Percentiles rank a stretch among this genome's conserved stretches.
Conservation (phyloP, 1,140 invertebrate genomes). For the Drosophila insularis region DNA sequence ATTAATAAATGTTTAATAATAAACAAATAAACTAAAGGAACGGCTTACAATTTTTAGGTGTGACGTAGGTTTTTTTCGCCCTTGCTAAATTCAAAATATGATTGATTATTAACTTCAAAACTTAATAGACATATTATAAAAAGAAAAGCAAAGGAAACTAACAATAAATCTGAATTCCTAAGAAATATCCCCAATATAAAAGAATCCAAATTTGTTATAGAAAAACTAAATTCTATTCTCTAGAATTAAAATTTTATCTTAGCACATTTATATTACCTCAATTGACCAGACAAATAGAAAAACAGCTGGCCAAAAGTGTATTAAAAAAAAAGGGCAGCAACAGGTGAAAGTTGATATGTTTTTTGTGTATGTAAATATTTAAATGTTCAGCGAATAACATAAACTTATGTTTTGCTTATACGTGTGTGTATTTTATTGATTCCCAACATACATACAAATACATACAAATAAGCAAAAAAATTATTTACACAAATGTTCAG, state of each 20-base stretch:
- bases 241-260: too few species aligned
- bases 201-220: too few species aligned
- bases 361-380: background rate
- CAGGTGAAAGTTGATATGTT: slow-evolving; percentile 5
- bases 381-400: slow-evolving; percentile 15
- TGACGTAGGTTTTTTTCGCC: too few species aligned
- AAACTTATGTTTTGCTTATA: slow-evolving; percentile 20
- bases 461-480: background rate
- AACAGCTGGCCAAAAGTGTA: background rate
- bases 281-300: too few species aligned
- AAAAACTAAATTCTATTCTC: too few species aligned
- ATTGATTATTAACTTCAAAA: too few species aligned
- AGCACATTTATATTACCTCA: too few species aligned
- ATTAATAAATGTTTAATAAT: slow-evolving; percentile 14
- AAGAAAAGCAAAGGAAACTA: too few species aligned
- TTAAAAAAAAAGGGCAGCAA: background rate
- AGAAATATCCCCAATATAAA: too few species aligned
- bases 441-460: background rate
- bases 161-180: background rate
- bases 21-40: background rate
- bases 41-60: too few species aligned
- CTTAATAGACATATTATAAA: too few species aligned
- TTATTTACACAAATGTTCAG: slow-evolving; percentile 37
- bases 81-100: too few species aligned
- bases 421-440: slow-evolving; percentile 13